A percentile compares a stretch with the other conserved stretches of the same genome.
Evolutionary conservation across 2,888 invertebrate species (phyloP).

Genomic region (Ischnus inquisitorius): DNA sequence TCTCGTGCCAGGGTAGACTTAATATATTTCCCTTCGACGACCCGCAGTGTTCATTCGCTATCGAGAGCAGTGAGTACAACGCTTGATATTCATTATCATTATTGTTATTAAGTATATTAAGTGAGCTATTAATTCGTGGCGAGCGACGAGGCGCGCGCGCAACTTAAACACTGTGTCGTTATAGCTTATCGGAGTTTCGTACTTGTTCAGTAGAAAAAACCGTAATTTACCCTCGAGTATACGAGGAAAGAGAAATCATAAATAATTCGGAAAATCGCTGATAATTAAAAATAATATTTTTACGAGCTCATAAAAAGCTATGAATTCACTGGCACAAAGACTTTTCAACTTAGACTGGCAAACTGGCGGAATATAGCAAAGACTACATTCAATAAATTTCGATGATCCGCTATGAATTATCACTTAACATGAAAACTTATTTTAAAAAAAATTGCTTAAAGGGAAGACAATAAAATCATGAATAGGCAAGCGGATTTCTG

Average conservation of each 20-base stretch:
- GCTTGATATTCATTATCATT: slow-evolving; percentile 24
- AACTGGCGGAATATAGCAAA: too few species aligned
- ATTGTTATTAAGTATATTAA: background rate
- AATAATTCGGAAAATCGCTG: background rate
- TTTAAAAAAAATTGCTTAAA: too few species aligned
- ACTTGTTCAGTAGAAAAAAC: background rate
- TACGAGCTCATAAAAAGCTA: too few species aligned
- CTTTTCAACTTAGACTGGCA: too few species aligned
- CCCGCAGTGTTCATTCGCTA: slow-evolving; percentile 97
- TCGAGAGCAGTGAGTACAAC: slow-evolving; percentile 96
- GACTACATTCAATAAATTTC: too few species aligned
- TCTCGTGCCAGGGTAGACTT: slow-evolving; percentile 97
- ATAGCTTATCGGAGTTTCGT: background rate
- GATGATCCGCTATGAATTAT: too few species aligned
- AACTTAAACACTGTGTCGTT: slow-evolving; percentile 2
- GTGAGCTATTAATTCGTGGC: background rate
- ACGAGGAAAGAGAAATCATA: background rate
- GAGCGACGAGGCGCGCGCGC: background rate
- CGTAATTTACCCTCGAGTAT: background rate
- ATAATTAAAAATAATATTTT: background rate
- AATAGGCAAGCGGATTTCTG: too few species aligned
- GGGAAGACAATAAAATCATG: too few species aligned
- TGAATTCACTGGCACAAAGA: too few species aligned
- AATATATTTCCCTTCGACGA: slow-evolving; percentile 98
- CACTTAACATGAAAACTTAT: too few species aligned